Evolutionary conservation across 2,797 vertebrate species (phyloP).

Genomic region (Halcyon leucocephala): DNA sequence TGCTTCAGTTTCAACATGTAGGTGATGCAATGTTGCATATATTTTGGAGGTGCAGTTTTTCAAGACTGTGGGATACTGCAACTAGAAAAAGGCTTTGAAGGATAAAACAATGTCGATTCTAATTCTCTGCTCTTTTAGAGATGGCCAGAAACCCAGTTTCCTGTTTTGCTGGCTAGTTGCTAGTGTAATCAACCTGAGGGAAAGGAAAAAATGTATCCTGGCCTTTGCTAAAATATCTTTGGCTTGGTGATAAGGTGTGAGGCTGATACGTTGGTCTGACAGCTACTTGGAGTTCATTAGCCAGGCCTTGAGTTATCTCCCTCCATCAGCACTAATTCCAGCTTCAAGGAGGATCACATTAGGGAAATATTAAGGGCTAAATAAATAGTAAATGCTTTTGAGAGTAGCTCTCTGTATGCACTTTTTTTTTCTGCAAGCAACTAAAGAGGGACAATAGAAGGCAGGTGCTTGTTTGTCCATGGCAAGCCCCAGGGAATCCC

Average conservation of each 20-base stretch:
- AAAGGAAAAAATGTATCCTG: background rate
- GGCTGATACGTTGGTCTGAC: background rate
- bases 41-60: background rate
- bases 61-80: background rate
- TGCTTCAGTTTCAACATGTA: background rate
- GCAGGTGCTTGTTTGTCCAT: background rate
- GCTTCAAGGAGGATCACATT: background rate
- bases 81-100: background rate
- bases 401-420: background rate
- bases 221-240: background rate
- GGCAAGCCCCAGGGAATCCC: background rate
- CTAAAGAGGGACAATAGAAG: background rate
- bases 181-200: background rate
- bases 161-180: constrained; percentile 3
- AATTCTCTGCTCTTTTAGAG: background rate
- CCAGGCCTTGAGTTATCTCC: background rate
- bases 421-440: background rate
- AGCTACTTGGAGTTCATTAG: background rate
- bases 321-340: background rate
- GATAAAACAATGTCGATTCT: background rate
- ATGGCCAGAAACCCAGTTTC: background rate
- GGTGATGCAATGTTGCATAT: background rate
- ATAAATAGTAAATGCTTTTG: background rate
- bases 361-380: background rate
- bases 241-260: background rate